A percentile compares a stretch with the other conserved stretches of the same genome.
These are phyloP conservation scores for Pteruthius melanotis DNA, from an alignment of 2,113 vertebrate genomes.

Conservation along the genomic window DNA sequence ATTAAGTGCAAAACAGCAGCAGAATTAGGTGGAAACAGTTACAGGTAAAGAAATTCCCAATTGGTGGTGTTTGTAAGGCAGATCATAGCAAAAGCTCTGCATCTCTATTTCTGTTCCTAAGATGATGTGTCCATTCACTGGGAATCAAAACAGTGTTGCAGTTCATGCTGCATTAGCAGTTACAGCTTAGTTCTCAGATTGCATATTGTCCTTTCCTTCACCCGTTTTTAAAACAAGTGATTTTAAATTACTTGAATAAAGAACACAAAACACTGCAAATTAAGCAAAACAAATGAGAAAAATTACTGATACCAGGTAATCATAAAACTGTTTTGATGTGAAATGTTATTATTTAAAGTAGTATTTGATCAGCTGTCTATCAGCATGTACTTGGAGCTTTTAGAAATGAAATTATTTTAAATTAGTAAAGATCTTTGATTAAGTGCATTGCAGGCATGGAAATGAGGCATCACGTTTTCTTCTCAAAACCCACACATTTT, in stretches of 20 bases:
- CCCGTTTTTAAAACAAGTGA: neutral
- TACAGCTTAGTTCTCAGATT: neutral
- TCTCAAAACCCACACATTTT: neutral
- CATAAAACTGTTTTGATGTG: neutral
- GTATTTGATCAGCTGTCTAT: neutral
- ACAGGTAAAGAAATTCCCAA: neutral
- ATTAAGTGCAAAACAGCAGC: neutral
- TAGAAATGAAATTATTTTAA: neutral
- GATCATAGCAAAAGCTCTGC: neutral
- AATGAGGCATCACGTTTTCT: neutral
- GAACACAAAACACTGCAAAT: neutral
- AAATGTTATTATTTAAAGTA: neutral
- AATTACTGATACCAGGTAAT: neutral
- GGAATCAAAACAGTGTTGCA: neutral
- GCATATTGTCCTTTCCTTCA: neutral
- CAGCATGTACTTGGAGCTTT: neutral
- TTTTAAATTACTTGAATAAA: neutral
- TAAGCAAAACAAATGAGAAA: neutral
- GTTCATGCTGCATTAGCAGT: neutral
- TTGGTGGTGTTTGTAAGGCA: neutral
- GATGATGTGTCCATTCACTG: neutral
- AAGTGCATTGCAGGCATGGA: neutral
- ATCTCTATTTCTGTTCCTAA: neutral
- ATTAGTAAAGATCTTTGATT: neutral
- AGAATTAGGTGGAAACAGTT: neutral